Evolutionary conservation across 2,113 vertebrate genomes (phyloP).

Genomic region (Scortum barcoo): DNA sequence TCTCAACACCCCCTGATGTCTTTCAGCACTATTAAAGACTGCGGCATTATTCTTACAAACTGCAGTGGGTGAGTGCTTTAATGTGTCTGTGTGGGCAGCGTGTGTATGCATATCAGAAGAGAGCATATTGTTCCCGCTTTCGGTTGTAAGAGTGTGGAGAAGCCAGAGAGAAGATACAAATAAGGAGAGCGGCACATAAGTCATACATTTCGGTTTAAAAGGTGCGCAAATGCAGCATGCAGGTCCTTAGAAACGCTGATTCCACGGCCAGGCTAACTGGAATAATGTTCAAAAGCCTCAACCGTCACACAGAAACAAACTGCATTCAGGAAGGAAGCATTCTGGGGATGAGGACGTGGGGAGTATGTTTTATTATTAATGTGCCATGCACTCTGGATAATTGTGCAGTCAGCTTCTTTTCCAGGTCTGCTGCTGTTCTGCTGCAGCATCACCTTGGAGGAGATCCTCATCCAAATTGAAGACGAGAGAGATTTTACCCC

Average conservation of each 20-base stretch:
- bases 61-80: slow-evolving; percentile 28
- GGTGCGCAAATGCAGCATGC: background rate
- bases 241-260: slow-evolving; percentile 5
- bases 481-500: slow-evolving; percentile 56
- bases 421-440: slow-evolving; percentile 44
- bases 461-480: slow-evolving; percentile 59
- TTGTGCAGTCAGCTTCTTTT: slow-evolving; percentile 77
- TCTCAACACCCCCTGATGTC: slow-evolving; percentile 27
- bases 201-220: slow-evolving; percentile 10
- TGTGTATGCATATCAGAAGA: slow-evolving; percentile 19
- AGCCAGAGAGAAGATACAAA: background rate
- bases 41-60: slow-evolving; percentile 39
- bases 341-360: slow-evolving; percentile 35
- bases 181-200: background rate
- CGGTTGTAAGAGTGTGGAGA: background rate
- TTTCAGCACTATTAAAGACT: slow-evolving; percentile 39
- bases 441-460: slow-evolving; percentile 64
- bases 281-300: slow-evolving; percentile 9
- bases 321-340: slow-evolving; percentile 14
- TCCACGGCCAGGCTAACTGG: background rate
- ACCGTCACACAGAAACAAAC: slow-evolving; percentile 32
- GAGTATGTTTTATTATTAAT: slow-evolving; percentile 76
- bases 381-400: slow-evolving; percentile 61
- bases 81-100: slow-evolving; percentile 21
- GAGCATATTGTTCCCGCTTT: slow-evolving; percentile 6